Evolutionary conservation across 2,888 invertebrate genomes (phyloP), one percentile per base, ranked within the genome.

Genomic region (Laothoe populi): DNA sequence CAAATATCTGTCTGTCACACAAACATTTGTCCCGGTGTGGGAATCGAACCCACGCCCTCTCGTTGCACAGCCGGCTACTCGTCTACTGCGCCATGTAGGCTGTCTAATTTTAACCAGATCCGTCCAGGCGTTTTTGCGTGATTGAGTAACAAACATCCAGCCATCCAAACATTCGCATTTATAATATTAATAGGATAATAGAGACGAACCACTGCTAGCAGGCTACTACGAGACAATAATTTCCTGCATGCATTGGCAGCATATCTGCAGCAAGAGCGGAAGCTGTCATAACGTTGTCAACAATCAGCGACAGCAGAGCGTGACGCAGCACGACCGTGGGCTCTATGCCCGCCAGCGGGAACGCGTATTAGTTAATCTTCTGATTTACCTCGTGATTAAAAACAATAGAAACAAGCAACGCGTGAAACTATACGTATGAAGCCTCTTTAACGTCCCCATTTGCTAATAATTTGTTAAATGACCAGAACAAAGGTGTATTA

Each of bases 241-340:
- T 21, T 21, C 11, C 5, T 7, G n/a, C 46, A 23, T 35, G 46
- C 23, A 46, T 45, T 45, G 38, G 24, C 23, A 11, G 1, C 11
- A 13, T 23, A 53, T 59, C 23, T 75, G 31, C 7, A 71, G 77
- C 78, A 77, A 81, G 74, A 79, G 66, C 77, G 80, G 81, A 81
- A 77, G 70, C 71, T 79, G 77, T 78, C 75, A 74, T 75, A 75
- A 75, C 53, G 58, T 64, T 76, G 78, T 71, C 81, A 77, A 68
- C 70, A 24, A 10, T 59, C 63, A 19, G 64, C 64, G 67, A 70
- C 71, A 73, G 74, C 69, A 67, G 61, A 70, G 69, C 75, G 70
- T 78, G 72, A 74, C 46, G 46, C 53, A 78, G 65, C 64, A 63
- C 72, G 83, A 70, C 86, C 84, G 81, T 84, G 84, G 78, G 67